Base-by-base conservation (phyloP, 2,888 invertebrate species). In the Scaptomyza flava region DNA sequence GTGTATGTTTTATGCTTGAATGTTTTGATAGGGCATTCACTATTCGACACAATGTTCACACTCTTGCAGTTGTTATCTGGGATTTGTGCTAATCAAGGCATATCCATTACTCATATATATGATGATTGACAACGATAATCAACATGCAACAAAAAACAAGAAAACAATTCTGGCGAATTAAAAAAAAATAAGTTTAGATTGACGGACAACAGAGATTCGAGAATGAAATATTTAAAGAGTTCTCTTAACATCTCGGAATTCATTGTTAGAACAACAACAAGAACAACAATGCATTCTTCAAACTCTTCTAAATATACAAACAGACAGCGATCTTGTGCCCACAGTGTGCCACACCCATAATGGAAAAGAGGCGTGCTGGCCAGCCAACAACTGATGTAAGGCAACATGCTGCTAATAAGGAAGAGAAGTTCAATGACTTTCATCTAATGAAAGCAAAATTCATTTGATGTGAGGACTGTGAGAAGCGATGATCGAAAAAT, bases 61-160 rank as follows among this genome's bases (percentile, higher is more conserved):
- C 4, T 38, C 14, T n/a, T 36, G 31, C 4, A 14, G 3, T 7
- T 31, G 8, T 12, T 14, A 9, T 23, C n/a, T 41, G 34, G n/a
- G 27, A 27, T 56, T 36, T 41, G 51, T 45, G 38, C 17, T 59
- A 60, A 72, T 59, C 77, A 77, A 52, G 45, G 51, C 54, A 77
- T 77, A 72, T 62, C 47, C 62, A 77, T 77, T 77, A 72, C 73
- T 48, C 73, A 59, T 72, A 77, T 72, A 77, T n/a, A n/a, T n/a
- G n/a, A 30, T 60, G 73, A 73, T 71, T 73, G 73, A 76, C 73
- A 76, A 52, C 51, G 72, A 76, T 76, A 76, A 67, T 77, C 62
- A n/a, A n/a, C n/a, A 77, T 43, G 72, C 61, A 47, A 43, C 14
- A 14, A 14, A 6, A 14, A 14, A 7, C 6, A n/a, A 27, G 31